Base-by-base conservation (phyloP, 2,113 vertebrate genomes). In the Pluvialis apricaria region DNA sequence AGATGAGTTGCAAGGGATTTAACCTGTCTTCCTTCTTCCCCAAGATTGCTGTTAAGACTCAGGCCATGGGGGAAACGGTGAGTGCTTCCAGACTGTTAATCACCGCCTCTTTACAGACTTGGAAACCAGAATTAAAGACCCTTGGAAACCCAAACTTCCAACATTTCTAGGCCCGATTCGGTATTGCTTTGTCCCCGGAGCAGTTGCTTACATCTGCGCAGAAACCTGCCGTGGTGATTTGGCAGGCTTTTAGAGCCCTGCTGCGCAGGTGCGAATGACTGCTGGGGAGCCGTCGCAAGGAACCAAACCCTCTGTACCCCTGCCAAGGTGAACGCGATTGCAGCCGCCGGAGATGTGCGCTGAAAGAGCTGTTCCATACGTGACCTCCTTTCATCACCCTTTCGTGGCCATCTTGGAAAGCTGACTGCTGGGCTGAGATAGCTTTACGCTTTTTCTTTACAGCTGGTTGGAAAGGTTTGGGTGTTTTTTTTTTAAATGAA, bases 1-100 rank as follows among this genome's bases (percentile, higher is more conserved):
- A 86, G 91, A 92, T 71, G 88, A 94, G 68, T 28, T 75, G 21
- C 17, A 25, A 69, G 89, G 69, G 92, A 75, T 82, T 86, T 55
- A 86, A 80, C 88, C 86, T 36, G 40, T 85, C 75, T 81, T 93
- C 77, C 81, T 92, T 36, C 62, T 85, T 44, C 57, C 40, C n/a
- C 36, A 65, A 52, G 77, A 45, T 2, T 69, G 61, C 45, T 68
- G 57, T 82, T 88, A 81, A 92, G 55, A 29, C 45, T 89, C 61
- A 61, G 87, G 24, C 78, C 89, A 4, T 6, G 34, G 19, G 70
- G 94, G 22, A 94, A 92, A 76, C 1, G 0, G 25, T 88, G 92
- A 96, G 49, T 80, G 82, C 82, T 95, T 96, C 96, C 96, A 97
- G 93, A 72, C 72, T 38, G 52, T 95, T 93, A 94, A 96, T 94